phyloP scores from a whole-genome alignment of 2,113 vertebrate genomes.

The Eudyptes chrysolophus region DNA sequence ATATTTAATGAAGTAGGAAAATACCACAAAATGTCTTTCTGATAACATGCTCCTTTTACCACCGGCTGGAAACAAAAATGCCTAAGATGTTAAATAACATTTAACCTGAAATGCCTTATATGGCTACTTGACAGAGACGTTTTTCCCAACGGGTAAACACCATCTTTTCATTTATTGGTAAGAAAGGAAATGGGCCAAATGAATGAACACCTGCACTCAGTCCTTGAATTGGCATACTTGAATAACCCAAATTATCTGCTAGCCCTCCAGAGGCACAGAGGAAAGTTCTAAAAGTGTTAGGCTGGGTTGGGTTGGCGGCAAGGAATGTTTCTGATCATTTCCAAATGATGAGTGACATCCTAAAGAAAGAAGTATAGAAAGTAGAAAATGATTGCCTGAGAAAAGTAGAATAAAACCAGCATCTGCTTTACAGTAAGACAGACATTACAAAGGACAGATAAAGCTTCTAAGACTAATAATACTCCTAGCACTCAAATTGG shows the following conservation, averaged over 20 bases:
- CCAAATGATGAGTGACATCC: not conserved
- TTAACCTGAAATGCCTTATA: not conserved
- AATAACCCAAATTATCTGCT: not conserved
- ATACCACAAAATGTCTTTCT: not conserved
- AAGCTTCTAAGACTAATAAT: not conserved
- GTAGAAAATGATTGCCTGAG: not conserved
- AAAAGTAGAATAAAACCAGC: slow-evolving; percentile 10
- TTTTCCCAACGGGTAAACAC: not conserved
- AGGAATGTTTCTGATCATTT: slow-evolving; percentile 14
- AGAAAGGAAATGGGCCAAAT: not conserved
- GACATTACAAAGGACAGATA: not conserved
- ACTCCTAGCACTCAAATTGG: not conserved
- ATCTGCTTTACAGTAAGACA: not conserved
- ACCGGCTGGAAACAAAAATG: not conserved
- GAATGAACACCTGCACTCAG: not conserved
- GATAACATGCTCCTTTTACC: not conserved
- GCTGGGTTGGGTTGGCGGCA: not conserved
- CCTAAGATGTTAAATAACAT: not conserved
- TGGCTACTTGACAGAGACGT: not conserved
- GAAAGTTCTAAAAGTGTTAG: not conserved
- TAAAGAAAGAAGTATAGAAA: not conserved
- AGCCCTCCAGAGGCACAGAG: not conserved
- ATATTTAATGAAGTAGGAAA: not conserved
- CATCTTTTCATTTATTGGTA: not conserved
- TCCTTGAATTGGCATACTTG: not conserved